phyloP scores from a whole-genome alignment of 2,113 vertebrate genomes.

The Caranx ignobilis region DNA sequence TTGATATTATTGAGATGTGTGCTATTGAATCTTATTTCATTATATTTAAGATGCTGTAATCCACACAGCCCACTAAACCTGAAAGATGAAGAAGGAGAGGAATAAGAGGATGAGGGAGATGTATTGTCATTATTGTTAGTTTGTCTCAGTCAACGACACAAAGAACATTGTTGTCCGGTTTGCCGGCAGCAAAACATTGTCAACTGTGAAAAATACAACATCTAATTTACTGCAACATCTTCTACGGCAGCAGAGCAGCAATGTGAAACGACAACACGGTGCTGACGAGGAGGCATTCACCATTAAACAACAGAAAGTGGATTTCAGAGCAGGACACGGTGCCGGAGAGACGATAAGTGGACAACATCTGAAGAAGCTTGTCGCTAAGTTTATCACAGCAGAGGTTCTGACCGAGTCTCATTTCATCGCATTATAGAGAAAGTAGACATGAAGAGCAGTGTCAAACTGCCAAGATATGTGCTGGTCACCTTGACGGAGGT shows the following conservation, averaged over 20 bases:
- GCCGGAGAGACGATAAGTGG: not conserved
- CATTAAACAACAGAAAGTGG: not conserved
- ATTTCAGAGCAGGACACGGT: not conserved
- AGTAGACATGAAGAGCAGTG: not conserved
- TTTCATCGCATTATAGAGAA: not conserved
- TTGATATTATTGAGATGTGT: too few relatives aligned
- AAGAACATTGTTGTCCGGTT: not conserved
- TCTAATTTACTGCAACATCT: not conserved
- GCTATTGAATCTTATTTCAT: too few relatives aligned
- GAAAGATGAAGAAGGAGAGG: too few relatives aligned
- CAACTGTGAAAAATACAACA: not conserved
- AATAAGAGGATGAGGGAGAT: too few relatives aligned
- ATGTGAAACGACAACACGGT: not conserved
- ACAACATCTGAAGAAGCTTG: slow-evolving; percentile 7
- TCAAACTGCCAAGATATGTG: not conserved
- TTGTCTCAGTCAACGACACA: not conserved
- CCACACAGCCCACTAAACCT: too few relatives aligned
- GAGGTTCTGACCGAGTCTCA: slow-evolving; percentile 21
- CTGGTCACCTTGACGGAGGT: too few relatives aligned
- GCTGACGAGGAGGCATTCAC: not conserved
- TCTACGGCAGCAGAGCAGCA: not conserved
- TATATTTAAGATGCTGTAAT: too few relatives aligned
- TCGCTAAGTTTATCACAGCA: not conserved
- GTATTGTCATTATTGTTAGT: not conserved
- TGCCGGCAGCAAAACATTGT: not conserved